Base-by-base conservation (phyloP, 2,113 vertebrate genomes). In the Labeo rohita region DNA sequence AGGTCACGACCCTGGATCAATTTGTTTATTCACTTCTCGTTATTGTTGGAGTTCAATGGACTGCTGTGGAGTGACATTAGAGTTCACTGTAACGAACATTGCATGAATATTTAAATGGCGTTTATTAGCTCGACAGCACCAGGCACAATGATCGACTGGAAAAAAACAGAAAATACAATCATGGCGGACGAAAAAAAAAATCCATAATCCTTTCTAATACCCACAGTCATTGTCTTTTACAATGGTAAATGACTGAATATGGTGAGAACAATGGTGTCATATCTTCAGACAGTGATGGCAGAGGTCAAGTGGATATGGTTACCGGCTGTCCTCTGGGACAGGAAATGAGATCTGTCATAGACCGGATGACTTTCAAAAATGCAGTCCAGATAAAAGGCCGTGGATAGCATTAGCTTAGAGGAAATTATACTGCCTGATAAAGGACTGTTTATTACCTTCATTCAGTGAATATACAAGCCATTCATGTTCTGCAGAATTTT, bases 321-420 rank as follows among this genome's bases (percentile, higher is more conserved):
- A 89, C 89, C 85, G 83, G 77, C 47, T 86, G 85, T 78, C 86
- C 84, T 89, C 87, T 86, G 56, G 80, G 73, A 86, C 84, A 85
- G 84, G 89, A 88, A 89, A 90, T 66, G 82, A 80, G 89, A 90
- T 90, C 89, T 65, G 68, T 89, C 84, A 84, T 82, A 87, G 80
- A 89, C 61, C 87, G 61, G 87, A 90, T 87, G 84, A 81, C 70
- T 87, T 65, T 80, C 68, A 85, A 68, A 85, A 76, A 80, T 84
- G 10, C 75, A 80, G 61, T 47, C 43, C 43, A 61, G 74, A 87
- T 77, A 77, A 77, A 83, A 84, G 77, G 59, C 56, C 39, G 2
- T 66, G 21, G 21, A 63, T 21, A 15, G 54, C n/a, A 23, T 81
- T 47, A 39, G n/a, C 43, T 47, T 16, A 28, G 78, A 47, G 56